A percentile compares a stretch with the other conserved stretches of the same genome.
Evolutionary conservation across 2,888 invertebrate genomes (phyloP).

Genomic region (Pseudolycoriella hygida): DNA sequence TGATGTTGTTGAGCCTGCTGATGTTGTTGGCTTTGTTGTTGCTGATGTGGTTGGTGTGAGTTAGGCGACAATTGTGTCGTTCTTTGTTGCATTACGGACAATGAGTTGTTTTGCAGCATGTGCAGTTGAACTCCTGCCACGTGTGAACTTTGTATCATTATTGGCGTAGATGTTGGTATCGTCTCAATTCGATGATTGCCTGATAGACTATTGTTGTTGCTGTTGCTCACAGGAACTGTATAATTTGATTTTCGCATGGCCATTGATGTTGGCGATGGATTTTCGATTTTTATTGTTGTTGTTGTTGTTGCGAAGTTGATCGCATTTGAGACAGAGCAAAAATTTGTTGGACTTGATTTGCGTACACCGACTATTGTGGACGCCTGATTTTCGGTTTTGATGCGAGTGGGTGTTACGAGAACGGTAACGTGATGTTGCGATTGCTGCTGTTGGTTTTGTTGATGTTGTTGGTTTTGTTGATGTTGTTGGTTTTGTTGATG

Average conservation of each 20-base stretch:
- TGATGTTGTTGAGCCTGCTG: slow-evolving; percentile 12
- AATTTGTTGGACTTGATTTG: slow-evolving; percentile 6
- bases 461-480: slow-evolving; percentile 9
- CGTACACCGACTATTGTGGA: slow-evolving; percentile 7
- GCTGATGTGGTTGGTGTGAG: background rate
- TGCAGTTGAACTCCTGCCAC: slow-evolving; percentile 9
- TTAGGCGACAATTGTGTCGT: background rate
- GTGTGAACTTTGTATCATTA: slow-evolving; percentile 7
- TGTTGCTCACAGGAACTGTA: slow-evolving; percentile 15
- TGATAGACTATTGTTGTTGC: slow-evolving; percentile 20
- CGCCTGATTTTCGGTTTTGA: slow-evolving; percentile 25
- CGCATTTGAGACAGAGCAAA: slow-evolving; percentile 3
- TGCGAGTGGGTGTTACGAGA: slow-evolving; percentile 33
- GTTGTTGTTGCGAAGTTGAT: slow-evolving; percentile 3
- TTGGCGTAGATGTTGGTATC: slow-evolving; percentile 3
- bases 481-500: slow-evolving; percentile 1
- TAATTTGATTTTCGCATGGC: slow-evolving; percentile 6
- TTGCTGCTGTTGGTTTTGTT: slow-evolving; percentile 14
- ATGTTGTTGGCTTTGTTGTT: slow-evolving; percentile 17
- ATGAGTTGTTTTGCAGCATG: slow-evolving; percentile 6
- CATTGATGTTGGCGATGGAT: slow-evolving; percentile 5
- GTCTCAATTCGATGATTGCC: slow-evolving; percentile 1
- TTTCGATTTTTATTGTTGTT: background rate
- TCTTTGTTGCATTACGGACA: slow-evolving; percentile 4
- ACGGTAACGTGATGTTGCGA: slow-evolving; percentile 25